Evolutionary conservation across 1,140 invertebrate species (phyloP).

Genomic region (Lamellibrachia luymesi): DNA sequence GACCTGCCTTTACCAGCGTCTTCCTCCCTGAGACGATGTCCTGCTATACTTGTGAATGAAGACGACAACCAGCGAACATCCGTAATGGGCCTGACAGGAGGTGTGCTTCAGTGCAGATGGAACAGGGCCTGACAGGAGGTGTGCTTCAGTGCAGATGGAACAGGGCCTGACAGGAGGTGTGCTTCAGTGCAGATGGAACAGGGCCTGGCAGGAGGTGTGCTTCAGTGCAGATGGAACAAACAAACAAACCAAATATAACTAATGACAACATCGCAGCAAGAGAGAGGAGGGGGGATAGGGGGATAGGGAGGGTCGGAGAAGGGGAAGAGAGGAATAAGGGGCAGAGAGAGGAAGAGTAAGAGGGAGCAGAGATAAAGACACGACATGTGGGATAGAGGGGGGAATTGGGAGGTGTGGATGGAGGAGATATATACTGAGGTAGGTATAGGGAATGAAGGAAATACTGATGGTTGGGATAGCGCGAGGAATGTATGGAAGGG

Average conservation of each 20-base stretch:
- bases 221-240: background rate
- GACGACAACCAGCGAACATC: background rate
- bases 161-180: no score
- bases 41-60: background rate
- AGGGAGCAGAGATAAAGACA: constrained; percentile 18
- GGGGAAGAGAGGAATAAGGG: constrained; percentile 9
- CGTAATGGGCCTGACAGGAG: background rate
- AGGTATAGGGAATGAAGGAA: no score
- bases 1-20: background rate
- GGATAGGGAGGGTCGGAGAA: background rate
- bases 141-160: no score
- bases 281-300: background rate
- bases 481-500: no score
- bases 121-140: background rate
- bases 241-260: background rate
- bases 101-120: background rate
- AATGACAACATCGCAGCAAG: background rate
- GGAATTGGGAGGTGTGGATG: no score
- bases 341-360: constrained; percentile 22
- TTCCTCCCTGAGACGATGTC: background rate
- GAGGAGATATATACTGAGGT: no score
- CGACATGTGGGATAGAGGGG: background rate
- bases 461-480: no score
- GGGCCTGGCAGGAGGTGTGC: no score
- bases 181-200: no score